Evolutionary conservation across 2,888 invertebrate genomes (phyloP), one percentile per base, ranked within the genome.

Genomic region (Cryptosula pallasiana): DNA sequence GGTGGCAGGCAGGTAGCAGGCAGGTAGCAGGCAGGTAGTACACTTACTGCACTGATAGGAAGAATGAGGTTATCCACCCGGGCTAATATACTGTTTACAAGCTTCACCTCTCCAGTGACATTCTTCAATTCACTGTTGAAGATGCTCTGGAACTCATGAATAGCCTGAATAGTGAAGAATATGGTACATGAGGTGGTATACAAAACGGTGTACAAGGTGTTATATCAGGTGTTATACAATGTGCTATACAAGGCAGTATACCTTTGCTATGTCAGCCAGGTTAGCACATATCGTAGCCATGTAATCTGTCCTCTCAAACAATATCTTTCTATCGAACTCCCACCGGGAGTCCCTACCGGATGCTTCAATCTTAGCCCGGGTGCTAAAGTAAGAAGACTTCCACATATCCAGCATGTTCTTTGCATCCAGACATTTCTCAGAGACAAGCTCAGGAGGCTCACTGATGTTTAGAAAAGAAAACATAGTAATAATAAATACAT

Each of bases 241-340:
- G n/a, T n/a, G n/a, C n/a, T n/a, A 45, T 13, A 45, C 45, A 45
- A 20, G 5, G n/a, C 57, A 13, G 5, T 45, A 1, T 45, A 70
- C 70, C 54, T 36, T 70, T 9, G 70, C 70, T 3, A 70, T 29
- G 16, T 70, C 27, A 5, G 54, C 36, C 2, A 70, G 54, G 23
- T 70, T 13, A 9, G 2, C 54, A 27, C 70, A 70, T 20, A 70
- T 54, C 5, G 16, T 27, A 35, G 70, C 20, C 70, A 70, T 70
- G 23, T 70, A 70, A 32, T 70, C 70, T 9, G 70, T 70, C 32
- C 27, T 34, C 25, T 70, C 70, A 70, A 70, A 70, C n/a, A 70
- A 36, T 9, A 35, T 20, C 27, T 70, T 70, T 32, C 70, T 70
- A 35, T 70, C 70, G 27, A 70, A 70, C 36, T 70, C 70, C 70